Conservation (phyloP, 2,888 invertebrate genomes). For the Drosophila fulvimacula region DNA sequence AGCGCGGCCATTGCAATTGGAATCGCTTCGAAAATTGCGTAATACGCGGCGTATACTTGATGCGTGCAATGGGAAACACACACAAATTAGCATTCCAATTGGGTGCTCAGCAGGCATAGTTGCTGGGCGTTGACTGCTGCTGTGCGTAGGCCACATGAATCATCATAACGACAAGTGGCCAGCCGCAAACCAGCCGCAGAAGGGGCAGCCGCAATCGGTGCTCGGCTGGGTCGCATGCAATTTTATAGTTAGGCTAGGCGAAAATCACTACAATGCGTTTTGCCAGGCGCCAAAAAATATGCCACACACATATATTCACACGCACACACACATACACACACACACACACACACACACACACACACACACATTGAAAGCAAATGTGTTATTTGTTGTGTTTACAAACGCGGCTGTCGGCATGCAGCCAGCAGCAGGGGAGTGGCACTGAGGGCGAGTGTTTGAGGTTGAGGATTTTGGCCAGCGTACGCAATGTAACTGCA, state of each 20-base stretch:
- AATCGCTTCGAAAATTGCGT: conserved; percentile 26
- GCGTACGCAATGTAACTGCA: conserved; percentile 66
- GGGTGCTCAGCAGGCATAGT: conserved; percentile 50
- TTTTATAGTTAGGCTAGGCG: conserved; percentile 67
- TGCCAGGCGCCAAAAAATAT: conserved; percentile 67
- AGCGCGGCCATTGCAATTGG: conserved; percentile 13
- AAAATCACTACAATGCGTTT: conserved; percentile 62
- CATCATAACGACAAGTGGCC: conserved; percentile 71
- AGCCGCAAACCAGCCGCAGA: conserved; percentile 57
- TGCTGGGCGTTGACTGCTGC: conserved; percentile 14
- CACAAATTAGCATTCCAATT: conserved; percentile 67
- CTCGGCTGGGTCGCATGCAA: conserved; percentile 44
- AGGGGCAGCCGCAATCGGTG: conserved; percentile 32
- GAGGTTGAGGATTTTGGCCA: conserved; percentile 45
- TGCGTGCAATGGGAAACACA: background rate
- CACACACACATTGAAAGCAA: conserved; percentile 22
- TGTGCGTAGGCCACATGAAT: conserved; percentile 64
- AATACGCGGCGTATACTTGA: conserved; percentile 41
- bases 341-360: conserved; percentile 15
- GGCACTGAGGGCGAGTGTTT: conserved; percentile 7
- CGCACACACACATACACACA: conserved; percentile 16
- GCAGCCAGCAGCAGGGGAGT: conserved; percentile 33
- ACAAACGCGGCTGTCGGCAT: conserved; percentile 60
- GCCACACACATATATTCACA: conserved; percentile 42
- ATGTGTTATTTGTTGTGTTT: conserved; percentile 75